Evolutionary conservation across 1,140 invertebrate species (phyloP), one percentile per base, ranked within the genome.

Genomic region (Nasonia giraulti): DNA sequence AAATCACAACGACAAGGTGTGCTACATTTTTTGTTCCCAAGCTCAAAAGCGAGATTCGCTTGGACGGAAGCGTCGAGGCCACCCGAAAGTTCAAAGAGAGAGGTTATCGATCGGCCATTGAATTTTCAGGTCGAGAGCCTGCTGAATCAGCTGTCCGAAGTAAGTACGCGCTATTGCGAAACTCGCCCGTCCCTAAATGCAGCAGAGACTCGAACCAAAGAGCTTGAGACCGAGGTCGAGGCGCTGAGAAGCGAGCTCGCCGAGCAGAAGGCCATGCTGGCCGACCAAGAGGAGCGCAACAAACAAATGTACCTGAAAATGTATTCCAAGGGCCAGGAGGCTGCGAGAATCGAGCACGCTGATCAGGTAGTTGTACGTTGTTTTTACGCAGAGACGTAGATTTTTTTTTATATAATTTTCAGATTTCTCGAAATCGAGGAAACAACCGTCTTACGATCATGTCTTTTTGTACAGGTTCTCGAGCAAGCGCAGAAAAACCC

Each of bases 241-340:
- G 94, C 95, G 85, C 94, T 95, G 31, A 95, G 95, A 88, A 94
- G 93, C 69, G 95, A 96, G 88, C 89, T 96, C 23, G 90, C 93
- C 31, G 90, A 90, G 69, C 90, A 93, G 77, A 92, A 92, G 71
- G 83, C 88, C 33, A 84, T 91, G 27, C 86, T 94, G 7, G 89
- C 89, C 75, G 95, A 97, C 79, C 96, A 96, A 73, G 96, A 97
- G 87, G 95, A 95, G 82, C 95, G 95, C 85, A 96, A 97, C 86
- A 96, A 96, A 87, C 94, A 96, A 89, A 95, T 96, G 92, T 97
- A 97, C 91, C 92, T 97, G 88, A 95, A 97, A 92, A 97, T 97
- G 96, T 97, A 97, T 92, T 95, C 95, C 87, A 96, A 97, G 91
- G 96, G 96, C 20, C 95, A 96, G 88, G 96, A 97, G 90, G 95